Evolutionary conservation across 53 echinoderm and acorn worm genomes (phyloP).

Genomic region (Hippasteria phrygiana): DNA sequence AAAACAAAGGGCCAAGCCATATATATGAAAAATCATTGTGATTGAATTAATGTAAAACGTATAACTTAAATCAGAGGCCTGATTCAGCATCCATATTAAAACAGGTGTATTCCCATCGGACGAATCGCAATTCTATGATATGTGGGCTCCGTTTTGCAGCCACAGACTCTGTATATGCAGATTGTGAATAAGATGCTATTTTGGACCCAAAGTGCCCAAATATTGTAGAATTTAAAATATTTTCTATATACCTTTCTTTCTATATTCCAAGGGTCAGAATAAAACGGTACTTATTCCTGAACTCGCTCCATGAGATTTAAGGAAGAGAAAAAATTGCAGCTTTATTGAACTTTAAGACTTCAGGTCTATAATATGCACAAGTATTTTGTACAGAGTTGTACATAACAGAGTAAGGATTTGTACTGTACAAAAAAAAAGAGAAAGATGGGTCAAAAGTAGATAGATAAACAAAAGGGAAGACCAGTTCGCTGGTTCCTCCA

Average conservation of each 20-base stretch:
- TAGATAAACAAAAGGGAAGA: slow-evolving; percentile 24
- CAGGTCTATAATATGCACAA: slow-evolving; percentile 85
- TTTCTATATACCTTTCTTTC: slow-evolving; percentile 68
- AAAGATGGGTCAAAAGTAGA: slow-evolving; percentile 76
- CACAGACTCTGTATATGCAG: slow-evolving; percentile 25
- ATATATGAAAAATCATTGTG: slow-evolving; percentile 59
- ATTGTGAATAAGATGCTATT: slow-evolving; percentile 62
- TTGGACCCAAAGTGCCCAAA: slow-evolving; percentile 65
- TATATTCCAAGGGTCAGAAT: slow-evolving; percentile 44
- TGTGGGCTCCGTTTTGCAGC: slow-evolving; percentile 59
- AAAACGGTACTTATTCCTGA: slow-evolving; percentile 67
- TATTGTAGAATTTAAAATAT: slow-evolving; percentile 61
- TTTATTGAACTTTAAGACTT: slow-evolving; percentile 74
- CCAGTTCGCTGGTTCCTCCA: slow-evolving; percentile 34
- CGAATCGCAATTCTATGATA: slow-evolving; percentile 48
- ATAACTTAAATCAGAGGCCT: slow-evolving; percentile 15
- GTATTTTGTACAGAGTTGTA: slow-evolving; percentile 91
- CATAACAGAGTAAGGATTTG: slow-evolving; percentile 85
- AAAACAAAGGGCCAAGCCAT: slow-evolving; percentile 62
- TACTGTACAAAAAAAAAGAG: slow-evolving; percentile 78
- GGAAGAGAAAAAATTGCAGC: slow-evolving; percentile 77
- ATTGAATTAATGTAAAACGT: slow-evolving; percentile 62
- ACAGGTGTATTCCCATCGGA: slow-evolving; percentile 31
- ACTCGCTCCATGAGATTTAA: slow-evolving; percentile 44
- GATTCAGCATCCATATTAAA: neutral